Conservation (phyloP, 2,113 vertebrate genomes). For the Engraulis encrasicolus region DNA sequence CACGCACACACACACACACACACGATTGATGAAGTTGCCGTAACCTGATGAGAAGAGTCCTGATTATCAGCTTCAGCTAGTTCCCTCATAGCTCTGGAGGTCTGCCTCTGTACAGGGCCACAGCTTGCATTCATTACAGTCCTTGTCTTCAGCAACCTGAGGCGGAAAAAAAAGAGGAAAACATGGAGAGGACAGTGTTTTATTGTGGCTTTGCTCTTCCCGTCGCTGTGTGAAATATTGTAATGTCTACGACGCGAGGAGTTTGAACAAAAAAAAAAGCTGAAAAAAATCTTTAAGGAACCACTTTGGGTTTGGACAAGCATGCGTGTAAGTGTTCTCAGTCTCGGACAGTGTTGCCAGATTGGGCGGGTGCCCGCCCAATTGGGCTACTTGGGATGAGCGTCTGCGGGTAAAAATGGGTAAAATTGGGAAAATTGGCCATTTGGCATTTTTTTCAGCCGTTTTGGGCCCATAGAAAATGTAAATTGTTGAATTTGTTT, state of each 20-base stretch:
- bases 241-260: neutral
- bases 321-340: neutral
- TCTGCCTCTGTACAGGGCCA: neutral
- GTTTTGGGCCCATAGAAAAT: too few relatives aligned
- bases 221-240: conserved; percentile 9
- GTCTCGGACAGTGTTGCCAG: too few relatives aligned
- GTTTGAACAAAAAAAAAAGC: too few relatives aligned
- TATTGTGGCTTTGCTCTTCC: neutral
- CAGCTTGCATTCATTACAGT: conserved; percentile 16
- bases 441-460: too few relatives aligned
- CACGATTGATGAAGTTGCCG: neutral
- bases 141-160: neutral
- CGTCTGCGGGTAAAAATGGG: too few relatives aligned
- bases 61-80: conserved; percentile 5
- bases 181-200: conserved; percentile 1
- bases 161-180: neutral
- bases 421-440: too few relatives aligned
- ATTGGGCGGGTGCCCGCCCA: too few relatives aligned
- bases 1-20: too few relatives aligned
- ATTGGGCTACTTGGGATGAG: too few relatives aligned
- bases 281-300: neutral
- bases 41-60: neutral
- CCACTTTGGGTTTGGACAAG: neutral
- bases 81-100: neutral
- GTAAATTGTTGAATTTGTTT: too few relatives aligned